A percentile compares a stretch with the other conserved stretches of the same genome.
These are phyloP conservation scores for Alectoris magna DNA, from an alignment of 2,797 vertebrate genomes.

Conservation along the genomic window DNA sequence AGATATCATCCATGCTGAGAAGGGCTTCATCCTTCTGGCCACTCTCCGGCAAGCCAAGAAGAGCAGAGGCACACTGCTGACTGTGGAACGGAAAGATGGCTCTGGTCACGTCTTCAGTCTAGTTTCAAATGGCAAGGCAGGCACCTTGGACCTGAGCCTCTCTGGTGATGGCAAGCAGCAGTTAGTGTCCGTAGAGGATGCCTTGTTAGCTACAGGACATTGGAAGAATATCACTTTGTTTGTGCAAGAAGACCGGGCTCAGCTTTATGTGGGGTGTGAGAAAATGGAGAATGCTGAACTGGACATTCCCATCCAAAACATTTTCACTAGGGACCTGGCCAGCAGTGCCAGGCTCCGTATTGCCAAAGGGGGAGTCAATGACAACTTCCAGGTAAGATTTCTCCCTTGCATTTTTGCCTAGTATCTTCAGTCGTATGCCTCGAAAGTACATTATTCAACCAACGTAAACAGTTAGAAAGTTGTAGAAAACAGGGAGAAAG, in stretches of 20 bases:
- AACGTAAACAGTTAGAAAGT: background rate
- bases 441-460: background rate
- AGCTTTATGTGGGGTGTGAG: conserved; percentile 94
- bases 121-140: conserved; percentile 92
- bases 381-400: conserved; percentile 91
- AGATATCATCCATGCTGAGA: conserved; percentile 91
- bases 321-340: conserved; percentile 89
- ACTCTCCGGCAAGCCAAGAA: conserved; percentile 93
- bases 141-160: conserved; percentile 92
- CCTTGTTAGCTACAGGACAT: conserved; percentile 88
- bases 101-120: conserved; percentile 92
- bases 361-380: conserved; percentile 90
- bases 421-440: background rate
- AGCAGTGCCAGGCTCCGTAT: conserved; percentile 87
- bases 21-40: conserved; percentile 93
- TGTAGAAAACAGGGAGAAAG: background rate
- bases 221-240: conserved; percentile 98
- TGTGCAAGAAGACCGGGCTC: conserved; percentile 92
- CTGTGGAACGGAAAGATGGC: conserved; percentile 89
- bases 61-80: conserved; percentile 88
- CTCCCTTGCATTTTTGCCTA: background rate
- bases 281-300: conserved; percentile 91
- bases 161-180: conserved; percentile 86
- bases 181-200: conserved; percentile 91
- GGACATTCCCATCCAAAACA: conserved; percentile 90